A percentile compares a stretch with the other conserved stretches of the same genome.
phyloP scores from a whole-genome alignment of 1,140 invertebrate genomes.

The Drosophila ercepeae region DNA sequence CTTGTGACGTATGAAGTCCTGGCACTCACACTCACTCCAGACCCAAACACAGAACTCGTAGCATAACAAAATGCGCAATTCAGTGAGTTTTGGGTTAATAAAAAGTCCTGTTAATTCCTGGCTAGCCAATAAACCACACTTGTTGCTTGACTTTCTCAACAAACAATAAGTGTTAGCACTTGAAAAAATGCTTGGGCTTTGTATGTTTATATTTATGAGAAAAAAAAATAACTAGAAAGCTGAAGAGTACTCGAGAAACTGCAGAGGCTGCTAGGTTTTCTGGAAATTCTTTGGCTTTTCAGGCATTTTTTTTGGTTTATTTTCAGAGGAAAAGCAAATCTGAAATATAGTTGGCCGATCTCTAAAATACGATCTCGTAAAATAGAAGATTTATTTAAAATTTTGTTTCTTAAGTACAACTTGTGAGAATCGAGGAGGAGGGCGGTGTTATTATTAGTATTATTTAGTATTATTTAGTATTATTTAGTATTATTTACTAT shows the following conservation, averaged over 20 bases:
- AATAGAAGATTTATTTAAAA: too few relatives aligned
- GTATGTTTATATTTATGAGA: background rate
- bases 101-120: background rate
- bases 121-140: constrained; percentile 1
- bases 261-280: too few relatives aligned
- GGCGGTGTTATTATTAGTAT: too few relatives aligned
- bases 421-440: too few relatives aligned
- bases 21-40: background rate
- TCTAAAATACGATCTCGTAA: too few relatives aligned
- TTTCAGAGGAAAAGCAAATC: too few relatives aligned
- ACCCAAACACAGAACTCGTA: background rate
- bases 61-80: constrained; percentile 1
- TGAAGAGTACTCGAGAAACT: background rate
- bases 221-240: background rate
- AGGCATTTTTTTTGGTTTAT: too few relatives aligned
- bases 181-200: background rate
- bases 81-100: background rate
- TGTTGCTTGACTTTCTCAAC: background rate
- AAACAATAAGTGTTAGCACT: background rate
- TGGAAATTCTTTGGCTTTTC: too few relatives aligned
- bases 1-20: constrained; percentile 20
- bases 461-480: too few relatives aligned
- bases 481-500: too few relatives aligned
- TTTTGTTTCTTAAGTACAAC: too few relatives aligned
- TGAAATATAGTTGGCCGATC: too few relatives aligned